Evolutionary conservation across 2,797 vertebrate species (phyloP).

Genomic region (Moxostoma hubbsi): DNA sequence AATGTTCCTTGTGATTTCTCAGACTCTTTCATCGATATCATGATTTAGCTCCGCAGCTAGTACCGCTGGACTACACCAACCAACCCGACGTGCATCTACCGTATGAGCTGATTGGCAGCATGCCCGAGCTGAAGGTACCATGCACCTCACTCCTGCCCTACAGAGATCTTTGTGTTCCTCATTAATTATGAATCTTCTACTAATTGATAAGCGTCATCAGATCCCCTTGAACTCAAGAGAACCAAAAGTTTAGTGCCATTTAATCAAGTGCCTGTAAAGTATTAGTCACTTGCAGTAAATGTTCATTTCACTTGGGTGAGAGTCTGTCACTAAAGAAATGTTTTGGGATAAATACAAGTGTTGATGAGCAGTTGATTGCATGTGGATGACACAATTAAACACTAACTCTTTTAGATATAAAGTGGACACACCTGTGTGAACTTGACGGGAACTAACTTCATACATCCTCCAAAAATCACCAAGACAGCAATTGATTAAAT

Average conservation of each 20-base stretch:
- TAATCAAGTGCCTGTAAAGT: background rate
- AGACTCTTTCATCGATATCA: conserved; percentile 93
- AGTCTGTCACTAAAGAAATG: too few species aligned
- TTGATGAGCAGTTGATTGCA: too few species aligned
- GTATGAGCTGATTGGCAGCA: conserved; percentile 95
- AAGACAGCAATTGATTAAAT: too few species aligned
- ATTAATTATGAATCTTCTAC: conserved; percentile 83
- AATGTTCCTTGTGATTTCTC: conserved; percentile 36
- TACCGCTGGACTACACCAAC: conserved; percentile 91
- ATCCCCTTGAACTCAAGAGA: conserved; percentile 76
- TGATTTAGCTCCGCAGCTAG: conserved; percentile 94
- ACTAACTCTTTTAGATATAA: too few species aligned
- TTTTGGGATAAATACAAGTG: too few species aligned
- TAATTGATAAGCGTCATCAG: conserved; percentile 82
- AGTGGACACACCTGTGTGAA: too few species aligned
- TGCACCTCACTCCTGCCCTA: conserved; percentile 51
- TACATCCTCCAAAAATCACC: too few species aligned
- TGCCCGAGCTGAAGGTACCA: conserved; percentile 97
- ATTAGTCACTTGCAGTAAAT: too few species aligned
- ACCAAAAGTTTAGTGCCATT: conserved; percentile 31
- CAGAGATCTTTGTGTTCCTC: conserved; percentile 60
- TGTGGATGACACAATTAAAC: too few species aligned
- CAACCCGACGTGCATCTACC: conserved; percentile 90
- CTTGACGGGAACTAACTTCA: too few species aligned
- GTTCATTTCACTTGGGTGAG: too few species aligned